phyloP scores from a whole-genome alignment of 2,797 vertebrate species.

The Glossophaga mutica region DNA sequence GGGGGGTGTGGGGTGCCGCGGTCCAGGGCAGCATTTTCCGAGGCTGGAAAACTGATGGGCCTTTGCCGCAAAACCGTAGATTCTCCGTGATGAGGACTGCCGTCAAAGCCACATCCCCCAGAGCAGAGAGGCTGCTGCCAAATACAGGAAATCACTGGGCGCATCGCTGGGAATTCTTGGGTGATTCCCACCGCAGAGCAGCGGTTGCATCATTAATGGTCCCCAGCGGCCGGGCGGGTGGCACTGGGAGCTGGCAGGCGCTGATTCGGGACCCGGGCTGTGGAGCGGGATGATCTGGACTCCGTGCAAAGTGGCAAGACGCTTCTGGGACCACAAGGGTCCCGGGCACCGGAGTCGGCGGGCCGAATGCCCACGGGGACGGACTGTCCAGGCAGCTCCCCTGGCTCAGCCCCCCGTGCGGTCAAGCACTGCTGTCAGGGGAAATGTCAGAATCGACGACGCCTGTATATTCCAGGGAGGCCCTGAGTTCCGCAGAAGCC shows the following conservation, averaged over 20 bases:
- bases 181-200: background rate
- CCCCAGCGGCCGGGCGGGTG: no score
- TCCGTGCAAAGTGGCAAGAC: background rate
- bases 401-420: constrained; percentile 83
- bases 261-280: background rate
- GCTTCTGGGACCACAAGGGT: background rate
- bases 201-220: constrained; percentile 12
- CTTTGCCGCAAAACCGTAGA: constrained; percentile 25
- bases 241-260: background rate
- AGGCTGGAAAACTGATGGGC: background rate
- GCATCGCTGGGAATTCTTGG: background rate
- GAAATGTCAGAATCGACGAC: constrained; percentile 86
- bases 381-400: background rate
- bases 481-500: constrained; percentile 82
- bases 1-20: background rate
- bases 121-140: background rate
- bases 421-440: constrained; percentile 83
- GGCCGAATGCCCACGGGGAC: background rate
- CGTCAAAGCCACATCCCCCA: background rate
- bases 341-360: background rate
- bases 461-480: constrained; percentile 83
- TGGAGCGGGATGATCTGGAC: background rate
- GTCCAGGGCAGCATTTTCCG: background rate
- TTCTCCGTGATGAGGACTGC: background rate
- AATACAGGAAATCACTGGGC: background rate